Evolutionary conservation across 2,797 vertebrate genomes (phyloP).

Genomic region (Lophotriccus pileatus): DNA sequence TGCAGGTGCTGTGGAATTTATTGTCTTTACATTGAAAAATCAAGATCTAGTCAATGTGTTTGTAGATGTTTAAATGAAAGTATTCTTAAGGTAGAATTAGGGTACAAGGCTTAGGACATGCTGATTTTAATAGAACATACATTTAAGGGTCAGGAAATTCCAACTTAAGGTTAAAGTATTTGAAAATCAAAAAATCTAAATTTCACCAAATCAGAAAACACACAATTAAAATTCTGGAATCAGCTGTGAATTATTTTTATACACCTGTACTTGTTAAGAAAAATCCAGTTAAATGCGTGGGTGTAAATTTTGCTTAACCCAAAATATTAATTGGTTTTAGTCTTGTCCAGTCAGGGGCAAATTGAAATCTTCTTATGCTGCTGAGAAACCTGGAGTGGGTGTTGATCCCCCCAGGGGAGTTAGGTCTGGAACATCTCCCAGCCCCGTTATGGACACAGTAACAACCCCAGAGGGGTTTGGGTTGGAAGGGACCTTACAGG

Average conservation of each 20-base stretch:
- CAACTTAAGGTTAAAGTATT: background rate
- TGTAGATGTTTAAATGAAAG: background rate
- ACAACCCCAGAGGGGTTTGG: background rate
- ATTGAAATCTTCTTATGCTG: background rate
- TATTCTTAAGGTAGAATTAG: slow-evolving; percentile 29
- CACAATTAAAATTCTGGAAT: background rate
- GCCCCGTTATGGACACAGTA: rapidly evolving
- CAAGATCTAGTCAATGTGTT: slow-evolving; percentile 3
- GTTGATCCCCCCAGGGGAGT: background rate
- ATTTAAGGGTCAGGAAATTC: background rate
- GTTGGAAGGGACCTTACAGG: background rate
- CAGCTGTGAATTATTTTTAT: background rate
- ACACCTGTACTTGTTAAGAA: background rate
- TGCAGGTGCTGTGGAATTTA: slow-evolving; percentile 55
- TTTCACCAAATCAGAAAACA: background rate
- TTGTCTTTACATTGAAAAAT: slow-evolving; percentile 11
- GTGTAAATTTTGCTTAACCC: background rate
- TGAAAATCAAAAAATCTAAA: background rate
- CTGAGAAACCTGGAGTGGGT: background rate
- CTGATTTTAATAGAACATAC: background rate
- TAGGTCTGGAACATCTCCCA: background rate
- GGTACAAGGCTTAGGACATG: background rate
- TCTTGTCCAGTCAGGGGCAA: background rate
- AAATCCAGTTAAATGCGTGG: background rate
- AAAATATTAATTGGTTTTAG: background rate